These are phyloP conservation scores for Camponotus pennsylvanicus DNA, from an alignment of 1,140 invertebrate genomes.

Conservation along the genomic window DNA sequence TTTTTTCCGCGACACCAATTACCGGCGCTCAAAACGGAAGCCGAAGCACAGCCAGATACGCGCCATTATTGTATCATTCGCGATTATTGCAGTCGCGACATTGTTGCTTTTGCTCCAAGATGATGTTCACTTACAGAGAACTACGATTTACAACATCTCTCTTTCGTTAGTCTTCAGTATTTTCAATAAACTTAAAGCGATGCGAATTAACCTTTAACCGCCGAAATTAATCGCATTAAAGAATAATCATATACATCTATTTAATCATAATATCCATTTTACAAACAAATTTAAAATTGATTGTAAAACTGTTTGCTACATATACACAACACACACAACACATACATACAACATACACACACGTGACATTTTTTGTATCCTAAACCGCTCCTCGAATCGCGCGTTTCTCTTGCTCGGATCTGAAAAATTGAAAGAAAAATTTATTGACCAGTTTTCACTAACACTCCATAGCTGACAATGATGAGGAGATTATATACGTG, in stretches of 20 bases:
- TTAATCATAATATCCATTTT: background rate
- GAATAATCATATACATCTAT: background rate
- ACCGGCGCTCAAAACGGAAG: constrained; percentile 26
- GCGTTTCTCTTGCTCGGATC: background rate
- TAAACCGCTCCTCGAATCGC: background rate
- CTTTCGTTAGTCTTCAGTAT: constrained; percentile 2
- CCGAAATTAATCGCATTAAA: background rate
- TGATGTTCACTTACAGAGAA: constrained; percentile 26
- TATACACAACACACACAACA: too few relatives aligned
- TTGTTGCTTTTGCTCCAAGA: background rate
- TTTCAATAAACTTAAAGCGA: background rate
- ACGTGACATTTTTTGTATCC: too few relatives aligned
- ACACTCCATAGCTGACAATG: constrained; percentile 30
- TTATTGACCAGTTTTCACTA: constrained; percentile 35
- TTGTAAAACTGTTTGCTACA: background rate
- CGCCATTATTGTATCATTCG: background rate
- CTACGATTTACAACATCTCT: constrained; percentile 25
- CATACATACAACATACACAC: too few relatives aligned
- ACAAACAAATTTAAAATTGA: background rate
- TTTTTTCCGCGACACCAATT: constrained; percentile 72
- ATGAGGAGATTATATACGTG: constrained; percentile 37
- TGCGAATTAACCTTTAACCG: background rate
- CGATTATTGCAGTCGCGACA: constrained; percentile 27
- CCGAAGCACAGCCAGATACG: background rate
- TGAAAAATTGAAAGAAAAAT: constrained; percentile 59